Conservation (phyloP, 2,113 vertebrate genomes). For the Urocolius indicus region DNA sequence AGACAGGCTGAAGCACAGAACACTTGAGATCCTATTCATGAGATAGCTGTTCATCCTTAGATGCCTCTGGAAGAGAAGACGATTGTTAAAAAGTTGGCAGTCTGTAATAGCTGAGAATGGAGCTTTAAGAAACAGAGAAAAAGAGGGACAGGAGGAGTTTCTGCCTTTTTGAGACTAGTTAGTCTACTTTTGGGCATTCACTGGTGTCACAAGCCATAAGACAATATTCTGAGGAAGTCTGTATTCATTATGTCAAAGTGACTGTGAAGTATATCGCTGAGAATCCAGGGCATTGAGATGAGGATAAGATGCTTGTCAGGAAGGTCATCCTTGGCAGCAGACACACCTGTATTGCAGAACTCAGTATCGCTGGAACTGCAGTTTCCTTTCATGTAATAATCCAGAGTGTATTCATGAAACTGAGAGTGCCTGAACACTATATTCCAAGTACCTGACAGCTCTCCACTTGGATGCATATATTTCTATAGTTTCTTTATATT, state of each 20-base stretch:
- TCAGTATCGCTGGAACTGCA: neutral
- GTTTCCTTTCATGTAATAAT: constrained; percentile 20
- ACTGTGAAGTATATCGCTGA: neutral
- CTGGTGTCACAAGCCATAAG: neutral
- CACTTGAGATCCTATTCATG: neutral
- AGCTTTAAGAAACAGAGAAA: neutral
- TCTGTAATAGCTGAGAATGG: neutral
- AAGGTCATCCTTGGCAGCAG: constrained; percentile 8
- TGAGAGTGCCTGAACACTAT: neutral
- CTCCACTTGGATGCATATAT: constrained; percentile 9
- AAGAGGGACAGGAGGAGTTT: neutral
- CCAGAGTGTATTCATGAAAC: neutral
- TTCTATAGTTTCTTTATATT: constrained; percentile 47
- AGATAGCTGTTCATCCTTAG: neutral
- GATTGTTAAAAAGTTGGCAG: neutral
- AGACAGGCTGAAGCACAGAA: constrained; percentile 10
- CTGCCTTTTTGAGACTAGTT: neutral
- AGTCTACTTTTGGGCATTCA: neutral
- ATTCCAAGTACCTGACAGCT: constrained; percentile 35
- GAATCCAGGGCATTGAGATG: neutral
- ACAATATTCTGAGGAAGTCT: constrained; percentile 3
- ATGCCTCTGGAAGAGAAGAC: neutral
- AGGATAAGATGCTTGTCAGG: constrained; percentile 1
- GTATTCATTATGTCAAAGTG: neutral
- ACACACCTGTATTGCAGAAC: neutral